A percentile compares a stretch with the other conserved stretches of the same genome.
These are phyloP conservation scores for Dicycla oo DNA, from an alignment of 2,888 invertebrate genomes.

Conservation along the genomic window DNA sequence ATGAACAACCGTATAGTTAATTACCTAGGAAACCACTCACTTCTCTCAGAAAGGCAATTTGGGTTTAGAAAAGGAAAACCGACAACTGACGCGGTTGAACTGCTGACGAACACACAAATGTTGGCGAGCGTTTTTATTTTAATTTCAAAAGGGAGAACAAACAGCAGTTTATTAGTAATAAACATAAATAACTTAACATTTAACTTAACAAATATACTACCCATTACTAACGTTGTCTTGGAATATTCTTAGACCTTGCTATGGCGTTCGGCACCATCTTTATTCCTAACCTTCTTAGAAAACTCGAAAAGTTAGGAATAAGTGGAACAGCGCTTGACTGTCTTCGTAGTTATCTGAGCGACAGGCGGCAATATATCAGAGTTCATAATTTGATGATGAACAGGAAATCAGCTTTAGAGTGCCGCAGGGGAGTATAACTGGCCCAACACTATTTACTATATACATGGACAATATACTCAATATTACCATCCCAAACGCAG, in stretches of 20 bases:
- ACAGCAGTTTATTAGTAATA: too few relatives aligned
- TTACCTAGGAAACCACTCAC: neutral
- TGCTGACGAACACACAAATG: neutral
- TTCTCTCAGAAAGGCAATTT: neutral
- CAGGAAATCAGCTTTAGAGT: neutral
- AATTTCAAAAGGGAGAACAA: too few relatives aligned
- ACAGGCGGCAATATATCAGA: neutral
- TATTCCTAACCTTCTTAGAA: neutral
- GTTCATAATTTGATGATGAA: neutral
- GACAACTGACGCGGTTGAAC: neutral
- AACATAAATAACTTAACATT: too few relatives aligned
- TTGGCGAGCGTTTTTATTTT: neutral
- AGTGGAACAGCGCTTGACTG: neutral
- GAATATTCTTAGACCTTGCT: neutral
- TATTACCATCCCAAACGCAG: conserved; percentile 1
- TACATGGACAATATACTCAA: neutral
- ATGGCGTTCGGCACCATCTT: neutral
- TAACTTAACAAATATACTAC: too few relatives aligned
- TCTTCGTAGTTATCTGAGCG: neutral
- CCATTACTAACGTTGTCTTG: neutral
- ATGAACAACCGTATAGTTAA: neutral
- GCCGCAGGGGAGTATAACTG: neutral
- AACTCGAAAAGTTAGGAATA: neutral
- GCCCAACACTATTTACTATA: neutral
- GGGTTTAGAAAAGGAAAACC: neutral